Base-by-base conservation (phyloP, 2,888 invertebrate species). In the Chirona hameri region DNA sequence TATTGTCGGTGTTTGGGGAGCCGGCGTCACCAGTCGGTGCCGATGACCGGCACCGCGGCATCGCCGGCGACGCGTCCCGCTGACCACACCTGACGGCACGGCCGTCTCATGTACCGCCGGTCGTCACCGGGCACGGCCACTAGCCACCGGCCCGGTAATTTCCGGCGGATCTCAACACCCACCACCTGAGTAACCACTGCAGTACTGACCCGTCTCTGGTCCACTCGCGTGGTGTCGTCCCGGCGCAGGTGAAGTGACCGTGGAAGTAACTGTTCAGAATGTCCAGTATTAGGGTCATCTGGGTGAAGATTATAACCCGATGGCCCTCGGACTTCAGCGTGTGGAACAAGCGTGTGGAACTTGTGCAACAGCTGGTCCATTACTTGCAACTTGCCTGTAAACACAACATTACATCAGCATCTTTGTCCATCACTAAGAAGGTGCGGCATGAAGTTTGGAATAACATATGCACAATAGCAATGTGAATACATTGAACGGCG, bases 271-370 rank as follows among this genome's bases (percentile, higher is more conserved):
- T 94, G 93, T 99, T 99, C 76, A 99, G 91, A 84, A 99, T 96
- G 89, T 99, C 99, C 87, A 99, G 90, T 97, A 99, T 99, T 88
- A 95, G 93, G 24, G 99, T 98, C 99, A 99, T 99, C 91, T 99
- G 99, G 31, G 99, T 99, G 90, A 99, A 99, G 86, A 99, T 95
- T 55, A 99, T 91, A 85, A 95, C 98, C 85, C 99, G 91, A 90
- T 99, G 99, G 82, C 92, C 92, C 82, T 91, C 96, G 31, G 90
- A 90, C 89, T 95, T 96, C 79, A 99, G n/a, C n/a, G n/a, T n/a
- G n/a, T n/a, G n/a, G n/a, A n/a, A n/a, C n/a, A n/a, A n/a, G n/a
- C n/a, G n/a, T n/a, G n/a, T n/a, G n/a, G n/a, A n/a, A 90, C 86
- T 93, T 91, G 81, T 96, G 92, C 86, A 99, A 90, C 84, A 99